Evolutionary conservation across 2,113 vertebrate genomes (phyloP).

Genomic region (Dendropsophus ebraccatus): DNA sequence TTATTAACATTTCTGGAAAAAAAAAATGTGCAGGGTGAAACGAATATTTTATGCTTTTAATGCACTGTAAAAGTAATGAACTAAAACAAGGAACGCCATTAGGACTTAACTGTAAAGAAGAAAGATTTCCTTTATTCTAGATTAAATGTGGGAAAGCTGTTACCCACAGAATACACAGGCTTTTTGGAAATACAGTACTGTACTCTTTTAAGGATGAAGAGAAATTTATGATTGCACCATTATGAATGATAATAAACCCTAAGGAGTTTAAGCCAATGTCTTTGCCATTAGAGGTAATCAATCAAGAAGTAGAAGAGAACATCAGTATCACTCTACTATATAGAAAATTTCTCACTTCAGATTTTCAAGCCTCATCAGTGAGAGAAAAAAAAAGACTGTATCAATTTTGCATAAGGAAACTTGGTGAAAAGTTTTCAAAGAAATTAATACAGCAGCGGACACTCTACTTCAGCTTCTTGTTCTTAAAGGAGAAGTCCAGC

Average conservation of each 20-base stretch:
- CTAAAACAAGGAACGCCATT: slow-evolving; percentile 43
- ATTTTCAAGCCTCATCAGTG: slow-evolving; percentile 30
- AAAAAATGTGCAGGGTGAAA: slow-evolving; percentile 37
- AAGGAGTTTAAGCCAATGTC: slow-evolving; percentile 18
- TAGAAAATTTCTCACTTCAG: slow-evolving; percentile 18
- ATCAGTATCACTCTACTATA: neutral
- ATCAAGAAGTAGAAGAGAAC: slow-evolving; percentile 13
- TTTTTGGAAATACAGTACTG: neutral
- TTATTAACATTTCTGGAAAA: slow-evolving; percentile 49
- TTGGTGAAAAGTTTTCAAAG: neutral
- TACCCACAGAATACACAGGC: neutral
- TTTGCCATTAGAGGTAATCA: slow-evolving; percentile 38
- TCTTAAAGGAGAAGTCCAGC: too few relatives aligned
- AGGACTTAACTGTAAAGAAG: neutral
- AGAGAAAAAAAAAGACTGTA: neutral
- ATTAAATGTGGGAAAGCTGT: neutral
- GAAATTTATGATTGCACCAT: slow-evolving; percentile 19
- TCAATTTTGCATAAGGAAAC: slow-evolving; percentile 12
- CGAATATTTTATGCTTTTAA: slow-evolving; percentile 53
- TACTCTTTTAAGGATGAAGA: neutral
- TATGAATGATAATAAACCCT: slow-evolving; percentile 30
- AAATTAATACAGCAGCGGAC: neutral
- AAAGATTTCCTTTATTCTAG: neutral
- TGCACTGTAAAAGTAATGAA: slow-evolving; percentile 52
- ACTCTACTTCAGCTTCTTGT: neutral